These are phyloP conservation scores for Chloropsis hardwickii DNA, from an alignment of 2,113 vertebrate genomes.

Conservation along the genomic window DNA sequence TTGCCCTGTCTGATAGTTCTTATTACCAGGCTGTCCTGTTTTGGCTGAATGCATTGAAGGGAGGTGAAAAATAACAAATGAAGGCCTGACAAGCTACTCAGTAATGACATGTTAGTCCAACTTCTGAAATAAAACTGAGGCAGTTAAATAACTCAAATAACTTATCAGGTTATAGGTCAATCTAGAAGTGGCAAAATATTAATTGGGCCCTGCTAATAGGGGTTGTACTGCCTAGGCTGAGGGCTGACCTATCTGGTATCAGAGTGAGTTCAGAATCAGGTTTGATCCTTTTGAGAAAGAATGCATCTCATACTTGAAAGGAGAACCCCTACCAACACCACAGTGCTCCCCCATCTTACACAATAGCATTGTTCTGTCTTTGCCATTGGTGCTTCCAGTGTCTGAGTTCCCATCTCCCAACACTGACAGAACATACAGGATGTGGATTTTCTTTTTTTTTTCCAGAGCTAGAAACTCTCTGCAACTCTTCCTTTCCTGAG, in stretches of 20 bases:
- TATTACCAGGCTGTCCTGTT: background rate
- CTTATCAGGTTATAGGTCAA: background rate
- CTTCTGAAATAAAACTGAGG: background rate
- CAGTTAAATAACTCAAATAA: background rate
- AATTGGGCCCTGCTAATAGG: background rate
- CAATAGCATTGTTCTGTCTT: fast-evolving
- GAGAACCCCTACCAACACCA: too few relatives aligned
- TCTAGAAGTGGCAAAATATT: background rate
- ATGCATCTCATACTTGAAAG: background rate
- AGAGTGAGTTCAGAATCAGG: background rate
- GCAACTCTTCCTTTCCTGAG: background rate
- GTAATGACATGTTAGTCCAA: background rate
- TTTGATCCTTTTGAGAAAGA: background rate
- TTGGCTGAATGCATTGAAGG: background rate
- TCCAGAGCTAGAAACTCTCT: background rate
- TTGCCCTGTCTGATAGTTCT: background rate
- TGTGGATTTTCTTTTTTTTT: background rate
- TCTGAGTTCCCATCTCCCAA: background rate
- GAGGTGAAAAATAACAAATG: background rate
- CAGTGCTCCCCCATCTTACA: background rate
- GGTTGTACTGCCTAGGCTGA: background rate
- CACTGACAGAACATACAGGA: background rate
- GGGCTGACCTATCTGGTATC: background rate
- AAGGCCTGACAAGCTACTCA: background rate
- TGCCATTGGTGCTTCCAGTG: background rate